These are phyloP conservation scores for Gadopsis bispinosus DNA, from an alignment of 2,797 vertebrate genomes.

Conservation along the genomic window DNA sequence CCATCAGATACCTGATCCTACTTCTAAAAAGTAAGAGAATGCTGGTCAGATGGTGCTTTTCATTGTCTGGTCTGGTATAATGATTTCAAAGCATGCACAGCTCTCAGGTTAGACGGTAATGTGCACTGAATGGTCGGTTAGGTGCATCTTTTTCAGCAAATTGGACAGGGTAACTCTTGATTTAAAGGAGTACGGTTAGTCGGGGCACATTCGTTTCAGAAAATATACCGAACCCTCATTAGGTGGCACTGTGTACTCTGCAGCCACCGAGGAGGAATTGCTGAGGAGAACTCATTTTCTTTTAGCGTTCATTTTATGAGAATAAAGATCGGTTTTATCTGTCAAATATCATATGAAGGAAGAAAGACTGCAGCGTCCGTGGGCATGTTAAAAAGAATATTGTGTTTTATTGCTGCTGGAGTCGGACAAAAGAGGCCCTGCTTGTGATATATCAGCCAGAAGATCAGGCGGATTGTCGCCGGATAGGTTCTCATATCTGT, in stretches of 20 bases:
- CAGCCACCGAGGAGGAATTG: conserved; percentile 41
- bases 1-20: conserved; percentile 38
- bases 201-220: conserved; percentile 37
- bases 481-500: conserved; percentile 74
- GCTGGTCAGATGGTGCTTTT: conserved; percentile 27
- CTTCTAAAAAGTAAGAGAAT: conserved; percentile 17
- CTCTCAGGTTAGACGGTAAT: conserved; percentile 32
- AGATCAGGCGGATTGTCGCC: conserved; percentile 66
- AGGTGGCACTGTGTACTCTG: conserved; percentile 71
- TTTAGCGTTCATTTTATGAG: conserved; percentile 64
- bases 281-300: conserved; percentile 25
- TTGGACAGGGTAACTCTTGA: conserved; percentile 41
- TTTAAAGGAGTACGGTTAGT: conserved; percentile 1
- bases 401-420: conserved; percentile 69
- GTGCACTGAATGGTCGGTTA: conserved; percentile 52
- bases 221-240: conserved; percentile 68
- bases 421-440: conserved; percentile 69
- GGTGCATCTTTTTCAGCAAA: conserved; percentile 57
- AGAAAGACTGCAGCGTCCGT: conserved; percentile 43
- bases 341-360: conserved; percentile 62
- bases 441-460: conserved; percentile 62
- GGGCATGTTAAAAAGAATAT: conserved; percentile 70
- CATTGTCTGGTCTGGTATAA: conserved; percentile 34
- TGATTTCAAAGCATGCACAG: conserved; percentile 30
- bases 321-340: conserved; percentile 75